These are phyloP conservation scores for Trichechus manatus DNA, from an alignment of 2,113 vertebrate genomes.

Conservation along the genomic window DNA sequence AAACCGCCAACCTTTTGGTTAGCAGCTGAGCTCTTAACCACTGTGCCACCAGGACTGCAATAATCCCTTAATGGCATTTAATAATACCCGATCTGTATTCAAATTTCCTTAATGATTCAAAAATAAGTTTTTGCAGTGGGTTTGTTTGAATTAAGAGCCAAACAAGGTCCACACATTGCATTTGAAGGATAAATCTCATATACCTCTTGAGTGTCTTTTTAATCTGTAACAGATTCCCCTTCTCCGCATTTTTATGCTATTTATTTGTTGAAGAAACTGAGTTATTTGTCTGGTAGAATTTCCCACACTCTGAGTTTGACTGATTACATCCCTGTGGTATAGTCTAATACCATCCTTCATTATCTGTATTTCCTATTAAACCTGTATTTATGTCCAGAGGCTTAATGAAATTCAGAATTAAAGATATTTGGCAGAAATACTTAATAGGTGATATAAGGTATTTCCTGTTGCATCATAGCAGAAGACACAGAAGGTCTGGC, in stretches of 20 bases:
- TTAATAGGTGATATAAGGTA: background rate
- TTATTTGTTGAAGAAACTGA: background rate
- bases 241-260: background rate
- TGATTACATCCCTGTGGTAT: background rate
- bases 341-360: background rate
- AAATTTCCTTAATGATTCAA: slow-evolving; percentile 3
- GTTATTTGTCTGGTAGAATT: background rate
- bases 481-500: background rate
- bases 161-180: background rate
- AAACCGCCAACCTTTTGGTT: background rate
- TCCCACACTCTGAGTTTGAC: background rate
- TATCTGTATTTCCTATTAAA: background rate
- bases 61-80: background rate
- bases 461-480: background rate
- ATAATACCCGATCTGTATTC: background rate
- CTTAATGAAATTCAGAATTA: slow-evolving; percentile 7
- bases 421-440: background rate
- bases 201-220: background rate
- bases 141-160: background rate
- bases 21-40: background rate
- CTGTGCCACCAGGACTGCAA: background rate
- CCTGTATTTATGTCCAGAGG: background rate
- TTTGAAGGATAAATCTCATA: background rate
- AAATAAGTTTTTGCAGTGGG: background rate
- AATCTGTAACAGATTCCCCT: background rate